Evolutionary conservation across 1,140 invertebrate species (phyloP).

Genomic region (Triops longicaudatus): DNA sequence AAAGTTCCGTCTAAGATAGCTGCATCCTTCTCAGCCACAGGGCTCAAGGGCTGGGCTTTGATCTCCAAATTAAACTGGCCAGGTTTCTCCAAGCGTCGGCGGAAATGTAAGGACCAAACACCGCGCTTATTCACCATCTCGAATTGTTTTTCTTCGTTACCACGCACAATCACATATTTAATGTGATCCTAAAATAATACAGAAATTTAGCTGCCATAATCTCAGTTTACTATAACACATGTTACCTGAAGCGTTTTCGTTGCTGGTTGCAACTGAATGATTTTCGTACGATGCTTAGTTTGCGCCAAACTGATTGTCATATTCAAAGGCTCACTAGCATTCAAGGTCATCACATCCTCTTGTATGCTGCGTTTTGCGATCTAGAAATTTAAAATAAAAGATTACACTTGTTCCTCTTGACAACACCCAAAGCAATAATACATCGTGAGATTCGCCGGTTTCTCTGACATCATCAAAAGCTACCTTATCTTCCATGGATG

Average conservation of each 20-base stretch:
- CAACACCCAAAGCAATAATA: neutral
- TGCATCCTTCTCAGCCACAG: neutral
- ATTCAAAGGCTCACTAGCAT: conserved; percentile 40
- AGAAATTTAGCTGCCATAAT: conserved; percentile 4
- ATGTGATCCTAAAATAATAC: conserved; percentile 45
- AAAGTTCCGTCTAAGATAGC: neutral
- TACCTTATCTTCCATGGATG: neutral
- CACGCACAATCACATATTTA: conserved; percentile 53
- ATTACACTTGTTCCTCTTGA: neutral
- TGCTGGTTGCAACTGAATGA: conserved; percentile 55
- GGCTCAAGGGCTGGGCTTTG: conserved; percentile 28
- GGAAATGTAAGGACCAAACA: conserved; percentile 55
- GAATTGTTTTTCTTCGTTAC: conserved; percentile 56
- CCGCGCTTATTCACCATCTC: conserved; percentile 54
- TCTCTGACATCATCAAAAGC: neutral
- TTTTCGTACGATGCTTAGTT: conserved; percentile 52
- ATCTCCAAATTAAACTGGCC: conserved; percentile 50
- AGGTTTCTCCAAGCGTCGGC: conserved; percentile 46
- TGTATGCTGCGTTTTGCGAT: conserved; percentile 30
- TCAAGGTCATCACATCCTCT: conserved; percentile 29
- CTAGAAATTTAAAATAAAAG: conserved; percentile 9
- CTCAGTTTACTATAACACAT: too few relatives aligned
- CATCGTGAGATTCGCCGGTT: neutral
- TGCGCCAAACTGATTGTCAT: conserved; percentile 50
- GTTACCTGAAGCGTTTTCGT: conserved; percentile 40